These are phyloP conservation scores for Pantelozetes paolii DNA, from an alignment of 2,888 invertebrate genomes.

Conservation along the genomic window DNA sequence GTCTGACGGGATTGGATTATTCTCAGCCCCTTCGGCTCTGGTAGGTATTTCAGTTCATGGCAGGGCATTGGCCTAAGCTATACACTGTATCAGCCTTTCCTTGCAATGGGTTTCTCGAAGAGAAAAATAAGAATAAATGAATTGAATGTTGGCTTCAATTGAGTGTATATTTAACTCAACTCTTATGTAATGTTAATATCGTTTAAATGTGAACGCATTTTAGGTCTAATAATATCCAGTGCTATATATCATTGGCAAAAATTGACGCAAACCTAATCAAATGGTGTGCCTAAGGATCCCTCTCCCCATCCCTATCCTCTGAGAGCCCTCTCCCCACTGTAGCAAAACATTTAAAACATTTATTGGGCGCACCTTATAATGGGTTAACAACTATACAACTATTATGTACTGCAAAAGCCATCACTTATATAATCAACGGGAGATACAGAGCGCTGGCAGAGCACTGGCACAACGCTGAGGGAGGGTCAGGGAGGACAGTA, in stretches of 20 bases:
- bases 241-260: constrained; percentile 36
- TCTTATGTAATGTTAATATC: constrained; percentile 18
- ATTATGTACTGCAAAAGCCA: constrained; percentile 23
- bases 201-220: too few relatives aligned
- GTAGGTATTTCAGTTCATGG: constrained; percentile 35
- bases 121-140: constrained; percentile 19
- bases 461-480: background rate
- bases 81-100: constrained; percentile 17
- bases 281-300: background rate
- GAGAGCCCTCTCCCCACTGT: background rate
- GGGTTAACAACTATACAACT: constrained; percentile 31
- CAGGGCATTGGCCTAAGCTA: constrained; percentile 27
- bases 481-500: constrained; percentile 29
- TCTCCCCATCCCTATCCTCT: constrained; percentile 1
- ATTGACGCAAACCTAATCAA: constrained; percentile 35
- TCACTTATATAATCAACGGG: constrained; percentile 36
- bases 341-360: constrained; percentile 14
- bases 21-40: constrained; percentile 20
- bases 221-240: background rate
- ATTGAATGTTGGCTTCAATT: constrained; percentile 27
- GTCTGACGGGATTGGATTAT: constrained; percentile 33
- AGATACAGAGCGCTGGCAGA: constrained; percentile 1
- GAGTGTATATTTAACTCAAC: constrained; percentile 33
- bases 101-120: constrained; percentile 27
- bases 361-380: constrained; percentile 27